Base-by-base conservation (phyloP, 2,797 vertebrate species). In the Chaenodraco wilsoni region DNA sequence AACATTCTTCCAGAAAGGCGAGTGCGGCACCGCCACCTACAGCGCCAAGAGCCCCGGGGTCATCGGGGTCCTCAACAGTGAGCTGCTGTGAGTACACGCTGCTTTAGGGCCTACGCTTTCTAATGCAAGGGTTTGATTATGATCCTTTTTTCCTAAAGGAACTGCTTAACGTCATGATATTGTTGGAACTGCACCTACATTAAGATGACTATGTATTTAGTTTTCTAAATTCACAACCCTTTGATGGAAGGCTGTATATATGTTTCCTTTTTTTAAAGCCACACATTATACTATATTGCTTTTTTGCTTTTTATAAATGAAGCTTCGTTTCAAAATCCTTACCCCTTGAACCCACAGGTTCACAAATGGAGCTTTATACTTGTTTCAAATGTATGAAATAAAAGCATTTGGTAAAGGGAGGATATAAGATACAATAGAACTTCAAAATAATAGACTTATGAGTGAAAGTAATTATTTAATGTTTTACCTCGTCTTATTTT, bases 11-110 rank as follows among this genome's bases (percentile, higher is more conserved):
- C 95, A 96, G 91, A 93, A 88, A 58, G 95, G 96, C 59, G 88
- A 91, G 48, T 97, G 96, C 65, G 59, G 89, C 87, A 95, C 94
- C 65, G 95, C 95, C 78, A 94, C 92, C 77, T 97, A 96, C 84
- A 93, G 91, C 0, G 58, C 90, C 79, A 90, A 84, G 82, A 89
- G 92, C 57, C 92, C 94, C 0, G 95, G 94, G 62, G 95, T 95
- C 49, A 82, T 96, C 15, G 89, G 89, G 33, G 95, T 97, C 80
- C 69, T 95, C 74, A 96, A 96, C 89, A 91, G 92, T 3, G 94
- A 96, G 90, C 23, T 95, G 82, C 93, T 94, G 96, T 97, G 89
- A 95, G 95, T 91, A 49, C 9, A 48, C 1, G 6, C 17, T 33
- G 2, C 6, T 12, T 40, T 41, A 40, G 60, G 0, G 49, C 9